Conservation (phyloP, 2,797 vertebrate genomes). For the Pseudochirops cupreus region DNA sequence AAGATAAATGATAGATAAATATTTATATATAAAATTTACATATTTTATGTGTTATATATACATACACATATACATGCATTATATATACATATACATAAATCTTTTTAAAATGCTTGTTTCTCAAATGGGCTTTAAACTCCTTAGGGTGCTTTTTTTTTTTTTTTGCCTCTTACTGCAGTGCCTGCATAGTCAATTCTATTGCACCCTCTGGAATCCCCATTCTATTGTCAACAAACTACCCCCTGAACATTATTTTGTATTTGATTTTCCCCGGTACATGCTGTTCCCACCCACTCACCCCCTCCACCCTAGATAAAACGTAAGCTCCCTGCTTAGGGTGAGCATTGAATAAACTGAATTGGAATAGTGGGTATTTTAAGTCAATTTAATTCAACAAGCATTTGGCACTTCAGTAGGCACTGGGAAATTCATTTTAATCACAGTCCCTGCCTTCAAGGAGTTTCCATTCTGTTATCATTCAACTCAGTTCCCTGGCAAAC, state of each 20-base stretch:
- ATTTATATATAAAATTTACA: not conserved
- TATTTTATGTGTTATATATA: not conserved
- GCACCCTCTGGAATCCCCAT: not conserved
- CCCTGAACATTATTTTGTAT: not conserved
- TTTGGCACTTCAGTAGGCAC: not conserved
- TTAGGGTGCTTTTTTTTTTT: not conserved
- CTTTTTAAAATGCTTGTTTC: not conserved
- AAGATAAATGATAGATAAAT: not conserved
- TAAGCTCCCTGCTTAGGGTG: no score
- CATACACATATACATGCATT: not conserved
- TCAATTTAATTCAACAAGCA: not conserved
- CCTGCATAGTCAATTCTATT: not conserved
- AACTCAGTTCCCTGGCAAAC: not conserved
- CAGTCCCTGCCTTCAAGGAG: not conserved
- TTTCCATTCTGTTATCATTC: not conserved
- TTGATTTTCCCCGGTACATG: not conserved
- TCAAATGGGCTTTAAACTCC: not conserved
- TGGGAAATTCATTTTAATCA: not conserved
- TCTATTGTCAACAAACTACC: not conserved
- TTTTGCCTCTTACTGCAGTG: not conserved
- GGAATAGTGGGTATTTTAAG: not conserved
- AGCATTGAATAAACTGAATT: not conserved
- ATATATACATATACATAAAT: not conserved
- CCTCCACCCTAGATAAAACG: not conserved
- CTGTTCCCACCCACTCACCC: not conserved